Evolutionary conservation across 1,140 invertebrate genomes (phyloP).

Genomic region (Pseudomyrmex flavicornis): DNA sequence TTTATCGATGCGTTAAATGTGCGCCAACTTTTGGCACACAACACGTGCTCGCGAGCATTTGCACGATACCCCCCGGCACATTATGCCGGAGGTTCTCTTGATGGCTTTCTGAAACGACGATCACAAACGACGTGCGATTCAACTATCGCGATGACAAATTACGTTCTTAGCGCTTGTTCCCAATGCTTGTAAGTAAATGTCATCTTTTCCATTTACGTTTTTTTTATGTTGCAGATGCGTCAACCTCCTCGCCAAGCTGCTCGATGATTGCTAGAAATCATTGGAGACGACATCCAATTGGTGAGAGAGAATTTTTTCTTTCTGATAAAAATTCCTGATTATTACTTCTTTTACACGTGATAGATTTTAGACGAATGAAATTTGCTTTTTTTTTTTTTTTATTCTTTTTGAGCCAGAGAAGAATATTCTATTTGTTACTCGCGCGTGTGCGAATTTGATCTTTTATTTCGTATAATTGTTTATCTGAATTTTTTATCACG

Average conservation of each 20-base stretch:
- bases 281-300: slow-evolving; percentile 50
- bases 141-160: neutral
- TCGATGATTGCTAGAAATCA: slow-evolving; percentile 56
- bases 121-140: slow-evolving; percentile 14
- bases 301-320: slow-evolving; percentile 41
- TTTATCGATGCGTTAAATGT: slow-evolving; percentile 76
- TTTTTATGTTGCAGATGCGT: slow-evolving; percentile 46
- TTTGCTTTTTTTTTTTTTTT: neutral
- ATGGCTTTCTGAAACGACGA: slow-evolving; percentile 50
- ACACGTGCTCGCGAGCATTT: slow-evolving; percentile 68
- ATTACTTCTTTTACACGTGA: neutral
- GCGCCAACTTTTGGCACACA: slow-evolving; percentile 64
- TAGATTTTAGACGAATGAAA: neutral
- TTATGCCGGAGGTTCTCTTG: neutral
- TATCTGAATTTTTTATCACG: too few relatives aligned
- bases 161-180: slow-evolving; percentile 23
- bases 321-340: neutral
- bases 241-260: slow-evolving; percentile 26
- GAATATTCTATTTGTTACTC: too few relatives aligned
- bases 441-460: too few relatives aligned
- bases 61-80: neutral
- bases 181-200: neutral
- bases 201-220: slow-evolving; percentile 4
- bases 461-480: too few relatives aligned
- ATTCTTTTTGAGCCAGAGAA: neutral